Evolutionary conservation across 2,797 vertebrate species (phyloP), one percentile per base, ranked within the genome.

Genomic region (Clarias pachynema): DNA sequence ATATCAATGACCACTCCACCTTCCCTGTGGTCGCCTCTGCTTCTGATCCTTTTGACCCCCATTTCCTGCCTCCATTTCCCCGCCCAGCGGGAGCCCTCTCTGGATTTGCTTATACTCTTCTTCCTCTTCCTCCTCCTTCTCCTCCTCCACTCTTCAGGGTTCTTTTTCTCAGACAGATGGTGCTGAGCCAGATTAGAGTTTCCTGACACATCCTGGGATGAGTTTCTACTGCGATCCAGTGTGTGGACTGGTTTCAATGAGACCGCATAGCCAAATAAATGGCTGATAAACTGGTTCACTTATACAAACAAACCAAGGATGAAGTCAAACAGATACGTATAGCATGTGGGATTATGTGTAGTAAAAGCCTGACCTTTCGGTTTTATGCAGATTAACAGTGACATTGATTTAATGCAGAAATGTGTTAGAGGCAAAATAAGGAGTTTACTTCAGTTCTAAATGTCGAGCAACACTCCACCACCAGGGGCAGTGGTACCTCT

Each of bases 11-110:
- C 83, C 74, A 80, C 82, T 83, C 83, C 74, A 77, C 82, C 85
- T 70, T 87, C 80, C 79, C 85, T 49, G 81, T 83, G 82, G 86
- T 89, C 84, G 68, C 74, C 87, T 70, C 69, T 80, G 86, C 75
- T 84, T 90, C 85, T 85, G 86, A 85, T 82, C 85, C 85, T 87
- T 87, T 88, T 90, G 89, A 87, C 89, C 87, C 85, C 84, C 73
- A 87, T 90, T 87, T 92, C 82, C 87, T 82, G 86, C 78, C 70
- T 88, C 80, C 87, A 88, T 88, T 85, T 89, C 85, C 79, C 78
- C 57, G 57, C 87, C 81, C 85, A 49, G 80, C 22, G 34, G 82
- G 86, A 81, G 81, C 70, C 81, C 75, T 81, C 75, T 82, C 60
- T 78, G 72, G 73, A 87, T 53, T 83, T 66, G 57, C 75, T 84